Percentiles rank a stretch among this genome's conserved stretches.
Conservation (phyloP, 2,888 invertebrate species). For the Molorchus minor region DNA sequence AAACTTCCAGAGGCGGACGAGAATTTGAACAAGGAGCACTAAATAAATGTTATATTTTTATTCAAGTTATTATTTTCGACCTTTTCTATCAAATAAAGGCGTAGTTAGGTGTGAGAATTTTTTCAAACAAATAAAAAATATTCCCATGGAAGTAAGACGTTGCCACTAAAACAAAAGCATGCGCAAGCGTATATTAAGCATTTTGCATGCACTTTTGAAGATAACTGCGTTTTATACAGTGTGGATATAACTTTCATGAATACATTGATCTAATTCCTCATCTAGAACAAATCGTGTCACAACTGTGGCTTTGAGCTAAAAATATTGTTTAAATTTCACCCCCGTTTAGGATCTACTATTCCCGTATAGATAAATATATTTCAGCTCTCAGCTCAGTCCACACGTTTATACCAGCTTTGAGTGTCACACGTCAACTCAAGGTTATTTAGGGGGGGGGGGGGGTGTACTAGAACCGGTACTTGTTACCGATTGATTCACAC, state of each 20-base stretch:
- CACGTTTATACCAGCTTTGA: no score
- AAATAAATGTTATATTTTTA: slow-evolving; percentile 36
- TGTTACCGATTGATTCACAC: neutral
- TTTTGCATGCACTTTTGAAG: slow-evolving; percentile 42
- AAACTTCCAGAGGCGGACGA: slow-evolving; percentile 73
- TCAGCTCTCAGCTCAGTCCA: no score
- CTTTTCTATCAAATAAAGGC: neutral
- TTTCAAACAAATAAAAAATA: slow-evolving; percentile 19
- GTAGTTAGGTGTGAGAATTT: slow-evolving; percentile 10
- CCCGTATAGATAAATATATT: no score
- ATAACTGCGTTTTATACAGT: neutral
- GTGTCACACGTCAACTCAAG: no score
- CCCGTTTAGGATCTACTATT: no score
- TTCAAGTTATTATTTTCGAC: neutral
- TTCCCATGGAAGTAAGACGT: slow-evolving; percentile 3
- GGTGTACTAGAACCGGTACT: neutral
- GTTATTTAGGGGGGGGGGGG: no score
- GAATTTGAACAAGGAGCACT: slow-evolving; percentile 75
- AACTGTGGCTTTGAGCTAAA: no score
- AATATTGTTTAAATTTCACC: no score
- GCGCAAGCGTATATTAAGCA: slow-evolving; percentile 29
- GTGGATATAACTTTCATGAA: neutral
- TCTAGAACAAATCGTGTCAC: no score
- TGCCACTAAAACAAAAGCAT: slow-evolving; percentile 40
- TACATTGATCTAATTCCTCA: no score